Base-by-base conservation (phyloP, 2,888 invertebrate genomes). In the Zaprionus lineosus region DNA sequence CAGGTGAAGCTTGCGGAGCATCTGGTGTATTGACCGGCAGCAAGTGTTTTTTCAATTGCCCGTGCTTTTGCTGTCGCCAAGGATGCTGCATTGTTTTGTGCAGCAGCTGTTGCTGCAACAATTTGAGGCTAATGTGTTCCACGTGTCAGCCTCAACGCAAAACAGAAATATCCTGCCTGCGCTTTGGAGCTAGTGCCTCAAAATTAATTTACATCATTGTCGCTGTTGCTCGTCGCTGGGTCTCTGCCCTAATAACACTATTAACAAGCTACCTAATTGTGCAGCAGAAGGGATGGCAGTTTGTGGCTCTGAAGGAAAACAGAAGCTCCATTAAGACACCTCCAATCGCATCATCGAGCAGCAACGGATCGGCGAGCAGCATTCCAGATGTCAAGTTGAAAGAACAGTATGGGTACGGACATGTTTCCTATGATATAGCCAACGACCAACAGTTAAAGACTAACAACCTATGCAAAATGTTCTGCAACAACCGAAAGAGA, bases 401-500 rank as follows among this genome's bases (percentile, higher is more conserved):
- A 9, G 40, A 56, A 7, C 66, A 61, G 2, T 62, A 67, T 33
- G 59, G 72, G 9, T 63, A 78, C 37, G 60, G 40, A 6, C 50
- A 66, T 9, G 21, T 41, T 7, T 71, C 58, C 11, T 84, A 76
- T 21, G 84, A 77, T n/a, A 55, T 81, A 6, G 53, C 74, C 2
- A 82, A 74, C 14, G 82, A 82, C 40, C 86, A 86, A 12, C 86
- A 86, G 33, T 33, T 78, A 3, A 82, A 78, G 52, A 62, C 86
- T 4, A 86, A 78, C 29, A 84, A 58, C 28, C 41, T 86, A 5
- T 74, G 83, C 37, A 82, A 70, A 31, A 78, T 82, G 70, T 66
- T 86, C 18, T 82, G 65, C 40, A 86, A 74, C 9, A 78, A 73
- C 44, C 70, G 78, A 1, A 86, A 74, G 33, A 18, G 73, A 4